Conservation (phyloP, 2,888 invertebrate species). For the Patella caerulea region DNA sequence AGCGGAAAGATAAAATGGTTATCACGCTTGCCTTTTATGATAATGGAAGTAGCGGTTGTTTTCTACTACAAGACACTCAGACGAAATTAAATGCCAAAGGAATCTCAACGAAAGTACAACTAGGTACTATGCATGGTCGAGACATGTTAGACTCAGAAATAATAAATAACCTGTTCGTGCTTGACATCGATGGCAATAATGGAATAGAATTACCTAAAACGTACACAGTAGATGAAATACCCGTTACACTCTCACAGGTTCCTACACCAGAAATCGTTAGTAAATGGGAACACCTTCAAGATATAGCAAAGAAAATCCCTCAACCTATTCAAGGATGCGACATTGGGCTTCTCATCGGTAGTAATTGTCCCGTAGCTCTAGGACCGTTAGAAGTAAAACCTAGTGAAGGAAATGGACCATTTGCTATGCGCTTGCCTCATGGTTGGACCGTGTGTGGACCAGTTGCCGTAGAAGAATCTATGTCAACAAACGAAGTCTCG, state of each 20-base stretch:
- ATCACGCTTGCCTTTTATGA: slow-evolving; percentile 26
- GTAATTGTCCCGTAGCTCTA: not conserved
- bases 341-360: not conserved
- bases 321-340: not conserved
- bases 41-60: slow-evolving; percentile 16
- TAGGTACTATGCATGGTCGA: slow-evolving; percentile 21
- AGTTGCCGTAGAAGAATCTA: no score
- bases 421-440: not conserved
- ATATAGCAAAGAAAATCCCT: not conserved
- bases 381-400: not conserved
- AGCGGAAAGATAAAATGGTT: not conserved
- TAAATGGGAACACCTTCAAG: not conserved
- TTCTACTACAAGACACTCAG: slow-evolving; percentile 10
- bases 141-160: not conserved
- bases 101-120: not conserved
- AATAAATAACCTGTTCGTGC: not conserved
- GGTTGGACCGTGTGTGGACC: slow-evolving; percentile 4
- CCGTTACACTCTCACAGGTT: not conserved
- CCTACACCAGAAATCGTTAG: slow-evolving; percentile 1
- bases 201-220: not conserved
- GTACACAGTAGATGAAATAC: not conserved
- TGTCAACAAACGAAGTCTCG: no score
- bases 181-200: not conserved
- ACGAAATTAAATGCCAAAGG: slow-evolving; percentile 4
- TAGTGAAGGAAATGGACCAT: slow-evolving; percentile 3